phyloP scores from a whole-genome alignment of 2,797 vertebrate genomes.

The Mormyrus hasselquistii region DNA sequence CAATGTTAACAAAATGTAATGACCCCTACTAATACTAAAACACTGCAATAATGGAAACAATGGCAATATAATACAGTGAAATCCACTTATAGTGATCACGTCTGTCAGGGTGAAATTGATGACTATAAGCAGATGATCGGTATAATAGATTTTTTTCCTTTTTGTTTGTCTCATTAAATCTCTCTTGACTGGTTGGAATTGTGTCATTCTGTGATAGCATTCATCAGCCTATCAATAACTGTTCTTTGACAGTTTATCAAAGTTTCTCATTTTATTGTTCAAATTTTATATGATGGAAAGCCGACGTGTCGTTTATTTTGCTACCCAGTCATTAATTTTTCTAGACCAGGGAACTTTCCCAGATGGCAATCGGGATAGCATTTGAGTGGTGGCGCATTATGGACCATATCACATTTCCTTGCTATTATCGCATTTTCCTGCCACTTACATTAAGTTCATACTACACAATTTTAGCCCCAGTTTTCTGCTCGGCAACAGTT shows the following conservation, averaged over 20 bases:
- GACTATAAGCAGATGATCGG: neutral
- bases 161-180: neutral
- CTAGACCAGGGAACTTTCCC: neutral
- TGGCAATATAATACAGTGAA: neutral
- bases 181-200: neutral
- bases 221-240: neutral
- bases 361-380: neutral
- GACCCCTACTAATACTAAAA: neutral
- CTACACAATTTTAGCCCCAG: neutral
- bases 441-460: neutral
- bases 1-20: neutral
- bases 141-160: neutral
- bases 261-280: neutral
- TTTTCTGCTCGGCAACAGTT: neutral
- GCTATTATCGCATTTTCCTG: neutral
- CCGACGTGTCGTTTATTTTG: neutral
- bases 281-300: neutral
- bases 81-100: neutral
- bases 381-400: neutral
- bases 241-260: neutral
- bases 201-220: neutral
- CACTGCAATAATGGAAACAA: neutral
- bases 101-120: neutral
- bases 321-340: neutral
- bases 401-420: neutral